Evolutionary conservation across 2,888 invertebrate species (phyloP), one percentile per base, ranked within the genome.

Genomic region (Teinopalpus imperialis): DNA sequence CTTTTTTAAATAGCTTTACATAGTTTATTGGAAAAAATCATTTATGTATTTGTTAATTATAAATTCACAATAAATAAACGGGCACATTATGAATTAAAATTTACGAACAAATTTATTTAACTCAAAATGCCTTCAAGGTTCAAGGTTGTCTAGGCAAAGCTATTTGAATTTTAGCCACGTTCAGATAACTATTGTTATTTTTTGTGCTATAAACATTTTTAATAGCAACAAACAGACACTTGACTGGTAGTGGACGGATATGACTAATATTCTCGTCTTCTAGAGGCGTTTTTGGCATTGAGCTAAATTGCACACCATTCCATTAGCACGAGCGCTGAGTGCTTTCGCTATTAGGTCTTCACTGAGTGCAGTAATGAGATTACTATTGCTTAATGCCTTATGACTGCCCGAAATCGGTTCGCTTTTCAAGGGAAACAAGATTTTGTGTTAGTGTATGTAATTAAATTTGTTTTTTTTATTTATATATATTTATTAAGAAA

Each of bases 141-240:
- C 46, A 46, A 46, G 46, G 46, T 14, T 35, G 18, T 30, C 8
- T 40, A 27, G 9, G 6, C 5, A 14, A 29, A 21, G 21, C 26
- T 34, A 20, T 46, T 46, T 14, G 41, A 46, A 46, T 41, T 46
- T 40, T 23, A 29, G 21, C 29, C 46, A n/a, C 21, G 46, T 41
- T 23, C 29, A 23, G 7, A n/a, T n/a, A 23, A 34, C 34, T 40
- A 40, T 35, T 27, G 39, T 45, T 14, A 32, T 14, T 32, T 42
- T 46, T 40, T 46, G 14, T 23, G 14, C 32, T 9, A 20, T 34
- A 34, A 27, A 32, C 16, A 18, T 32, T 44, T n/a, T 40, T 16
- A 41, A 35, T 46, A 35, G 18, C 16, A 20, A 16, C 10, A 24
- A 27, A 27, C n/a, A n/a, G n/a, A 13, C 16, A 21, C 21, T 24